These are phyloP conservation scores for Lophochroa leadbeateri DNA, from an alignment of 2,113 vertebrate genomes.

Conservation along the genomic window DNA sequence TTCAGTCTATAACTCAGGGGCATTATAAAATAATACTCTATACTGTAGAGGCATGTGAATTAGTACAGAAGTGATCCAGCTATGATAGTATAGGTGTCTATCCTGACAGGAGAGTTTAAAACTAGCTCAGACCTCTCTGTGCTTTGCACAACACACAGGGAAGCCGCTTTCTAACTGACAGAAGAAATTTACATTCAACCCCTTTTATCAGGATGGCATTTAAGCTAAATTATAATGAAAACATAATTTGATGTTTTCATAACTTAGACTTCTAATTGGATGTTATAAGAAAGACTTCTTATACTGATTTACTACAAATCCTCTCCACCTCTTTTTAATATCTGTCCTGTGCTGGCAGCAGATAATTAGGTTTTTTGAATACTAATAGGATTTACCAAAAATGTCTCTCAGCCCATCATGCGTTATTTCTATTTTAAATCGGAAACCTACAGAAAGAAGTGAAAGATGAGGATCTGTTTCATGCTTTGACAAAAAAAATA, in stretches of 20 bases:
- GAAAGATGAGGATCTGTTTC: neutral
- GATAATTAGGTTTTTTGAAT: neutral
- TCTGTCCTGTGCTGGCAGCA: neutral
- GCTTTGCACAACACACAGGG: neutral
- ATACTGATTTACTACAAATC: neutral
- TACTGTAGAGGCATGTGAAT: neutral
- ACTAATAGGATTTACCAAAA: conserved; percentile 10
- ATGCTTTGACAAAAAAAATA: neutral
- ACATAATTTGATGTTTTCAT: neutral
- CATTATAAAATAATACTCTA: neutral
- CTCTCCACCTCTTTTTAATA: neutral
- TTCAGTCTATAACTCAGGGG: neutral
- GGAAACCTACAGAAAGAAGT: neutral
- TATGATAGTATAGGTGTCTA: neutral
- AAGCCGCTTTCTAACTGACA: neutral
- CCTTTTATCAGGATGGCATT: neutral
- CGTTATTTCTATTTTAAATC: neutral
- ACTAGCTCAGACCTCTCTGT: neutral
- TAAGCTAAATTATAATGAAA: neutral
- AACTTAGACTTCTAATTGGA: neutral
- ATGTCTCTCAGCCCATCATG: neutral
- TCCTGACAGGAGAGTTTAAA: neutral
- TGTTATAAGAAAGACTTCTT: neutral
- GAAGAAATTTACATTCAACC: neutral
- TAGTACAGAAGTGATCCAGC: neutral